Conservation (phyloP, 2,113 vertebrate species). For the Aegypius monachus region DNA sequence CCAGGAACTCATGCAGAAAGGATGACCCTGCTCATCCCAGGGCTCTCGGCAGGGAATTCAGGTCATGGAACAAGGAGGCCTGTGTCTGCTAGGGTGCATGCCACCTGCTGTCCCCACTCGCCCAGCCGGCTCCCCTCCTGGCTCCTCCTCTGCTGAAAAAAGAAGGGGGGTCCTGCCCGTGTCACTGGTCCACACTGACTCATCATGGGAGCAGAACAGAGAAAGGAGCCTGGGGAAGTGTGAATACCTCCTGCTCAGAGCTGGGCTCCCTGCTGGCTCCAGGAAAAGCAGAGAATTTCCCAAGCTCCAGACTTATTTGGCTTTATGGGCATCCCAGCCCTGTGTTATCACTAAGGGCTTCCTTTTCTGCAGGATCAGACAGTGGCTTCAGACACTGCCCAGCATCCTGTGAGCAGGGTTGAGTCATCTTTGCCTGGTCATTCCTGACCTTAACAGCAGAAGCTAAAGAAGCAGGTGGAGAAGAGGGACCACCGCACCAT, state of each 20-base stretch:
- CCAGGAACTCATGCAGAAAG: constrained; percentile 50
- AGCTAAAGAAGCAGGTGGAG: neutral
- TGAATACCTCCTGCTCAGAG: neutral
- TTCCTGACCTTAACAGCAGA: neutral
- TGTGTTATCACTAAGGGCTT: neutral
- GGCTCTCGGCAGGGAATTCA: constrained; percentile 15
- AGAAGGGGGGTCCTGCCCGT: neutral
- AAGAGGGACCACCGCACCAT: neutral
- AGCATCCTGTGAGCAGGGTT: neutral
- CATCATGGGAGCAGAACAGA: neutral
- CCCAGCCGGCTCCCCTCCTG: neutral
- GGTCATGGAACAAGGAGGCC: constrained; percentile 41
- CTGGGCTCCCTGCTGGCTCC: neutral
- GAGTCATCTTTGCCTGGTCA: neutral
- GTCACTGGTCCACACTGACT: neutral
- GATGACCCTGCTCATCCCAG: constrained; percentile 17
- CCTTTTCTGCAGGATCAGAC: neutral
- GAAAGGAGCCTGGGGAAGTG: neutral
- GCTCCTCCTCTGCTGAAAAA: rapidly evolving
- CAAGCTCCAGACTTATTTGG: neutral
- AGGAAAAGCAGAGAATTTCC: neutral
- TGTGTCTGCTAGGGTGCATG: neutral
- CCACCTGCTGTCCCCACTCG: neutral
- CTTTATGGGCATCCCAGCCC: neutral
- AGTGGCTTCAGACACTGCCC: neutral